Conservation (phyloP, 2,888 invertebrate genomes). For the Empis stercorea region DNA sequence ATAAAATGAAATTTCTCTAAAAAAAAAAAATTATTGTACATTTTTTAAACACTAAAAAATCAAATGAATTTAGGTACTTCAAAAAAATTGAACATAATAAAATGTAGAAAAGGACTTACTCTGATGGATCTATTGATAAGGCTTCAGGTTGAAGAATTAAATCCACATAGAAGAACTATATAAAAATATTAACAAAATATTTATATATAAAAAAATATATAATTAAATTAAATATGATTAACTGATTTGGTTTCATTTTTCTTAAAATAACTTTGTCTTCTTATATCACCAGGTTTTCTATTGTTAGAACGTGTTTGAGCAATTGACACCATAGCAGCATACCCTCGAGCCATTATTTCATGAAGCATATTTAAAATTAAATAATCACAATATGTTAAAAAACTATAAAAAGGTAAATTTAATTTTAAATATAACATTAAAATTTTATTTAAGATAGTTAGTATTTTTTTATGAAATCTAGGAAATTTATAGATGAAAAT, state of each 20-base stretch:
- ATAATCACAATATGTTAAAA: constrained; percentile 57
- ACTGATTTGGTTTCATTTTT: too few relatives aligned
- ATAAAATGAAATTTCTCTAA: constrained; percentile 20
- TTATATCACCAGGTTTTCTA: constrained; percentile 33
- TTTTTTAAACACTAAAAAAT: constrained; percentile 23
- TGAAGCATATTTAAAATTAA: constrained; percentile 57
- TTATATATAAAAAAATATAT: not conserved
- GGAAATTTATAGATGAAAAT: too few relatives aligned
- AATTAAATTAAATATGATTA: too few relatives aligned
- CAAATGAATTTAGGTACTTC: constrained; percentile 11
- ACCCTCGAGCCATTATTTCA: constrained; percentile 40
- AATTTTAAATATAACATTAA: not conserved
- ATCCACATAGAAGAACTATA: constrained; percentile 42
- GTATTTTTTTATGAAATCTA: too few relatives aligned
- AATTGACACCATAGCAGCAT: constrained; percentile 42
- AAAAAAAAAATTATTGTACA: constrained; percentile 16
- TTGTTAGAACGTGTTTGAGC: constrained; percentile 33
- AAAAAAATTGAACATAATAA: not conserved
- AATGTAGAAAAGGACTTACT: constrained; percentile 27
- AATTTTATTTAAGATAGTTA: too few relatives aligned
- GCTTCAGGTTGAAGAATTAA: constrained; percentile 43
- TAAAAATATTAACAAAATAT: not conserved
- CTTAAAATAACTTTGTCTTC: not conserved
- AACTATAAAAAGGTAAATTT: constrained; percentile 38
- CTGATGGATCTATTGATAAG: constrained; percentile 38